Base-by-base conservation (phyloP, 1,140 invertebrate species). In the Teleogryllus occipitalis region DNA sequence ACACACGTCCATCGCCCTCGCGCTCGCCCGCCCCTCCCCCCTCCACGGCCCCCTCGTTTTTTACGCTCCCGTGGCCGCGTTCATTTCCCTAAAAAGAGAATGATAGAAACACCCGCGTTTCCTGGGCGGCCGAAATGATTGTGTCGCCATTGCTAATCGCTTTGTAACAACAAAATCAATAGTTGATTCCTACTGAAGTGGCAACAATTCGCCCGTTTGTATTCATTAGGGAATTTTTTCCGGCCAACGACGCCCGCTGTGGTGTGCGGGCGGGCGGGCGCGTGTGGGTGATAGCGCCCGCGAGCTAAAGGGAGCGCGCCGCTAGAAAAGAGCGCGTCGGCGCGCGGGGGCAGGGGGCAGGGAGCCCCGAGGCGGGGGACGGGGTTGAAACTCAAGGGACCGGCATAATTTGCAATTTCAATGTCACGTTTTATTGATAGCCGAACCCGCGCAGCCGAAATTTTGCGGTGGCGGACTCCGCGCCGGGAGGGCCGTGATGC, bases 381-480 rank as follows among this genome's bases (percentile, higher is more conserved):
- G 54, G 54, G 18, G 10, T 18, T 14, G 10, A 65, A 18, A 7
- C 10, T 18, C 54, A 65, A 65, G 54, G 54, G 54, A 65, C 10
- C 54, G 54, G 54, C 54, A 39, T 65, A 65, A 65, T 65, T 65
- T 65, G 54, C 54, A 65, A 65, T 65, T 65, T 65, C 54, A 65
- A 65, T 65, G 54, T 65, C 54, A 65, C 54, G 54, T 65, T 65
- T 65, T 65, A 65, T 65, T 65, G 54, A 65, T 65, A 65, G 54
- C 54, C 54, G 54, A 14, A 18, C 10, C 54, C 10, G 54, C 54
- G 54, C 54, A 7, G 18, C 54, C 54, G 54, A 18, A 65, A 65
- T 39, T 39, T 39, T 39, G 27, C 27, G 27, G 27, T 39, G 27
- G 27, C 27, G 5, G 27, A 1, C 27, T 39, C 27, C 27, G 27